Conservation (phyloP, 2,113 vertebrate species). For the Noctilio leporinus region DNA sequence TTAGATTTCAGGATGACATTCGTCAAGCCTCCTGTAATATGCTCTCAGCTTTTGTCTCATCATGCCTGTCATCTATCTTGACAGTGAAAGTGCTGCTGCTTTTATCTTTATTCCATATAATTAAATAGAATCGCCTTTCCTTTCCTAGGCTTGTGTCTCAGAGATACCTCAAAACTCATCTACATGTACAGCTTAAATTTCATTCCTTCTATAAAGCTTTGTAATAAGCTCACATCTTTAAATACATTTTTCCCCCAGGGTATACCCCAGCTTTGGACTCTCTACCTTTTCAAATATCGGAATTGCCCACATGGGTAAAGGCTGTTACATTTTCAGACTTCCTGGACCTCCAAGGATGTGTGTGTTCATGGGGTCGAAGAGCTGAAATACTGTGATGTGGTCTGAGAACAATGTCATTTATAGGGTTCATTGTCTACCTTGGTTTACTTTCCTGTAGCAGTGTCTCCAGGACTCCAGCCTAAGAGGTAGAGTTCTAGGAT, state of each 20-base stretch:
- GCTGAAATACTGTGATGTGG: neutral
- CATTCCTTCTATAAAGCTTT: neutral
- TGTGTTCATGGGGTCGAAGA: neutral
- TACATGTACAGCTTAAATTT: neutral
- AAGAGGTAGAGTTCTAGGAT: neutral
- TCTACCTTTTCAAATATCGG: neutral
- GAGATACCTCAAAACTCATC: neutral
- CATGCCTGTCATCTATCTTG: slow-evolving; percentile 57
- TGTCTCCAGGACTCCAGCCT: neutral
- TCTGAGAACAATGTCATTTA: neutral
- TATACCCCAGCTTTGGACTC: neutral
- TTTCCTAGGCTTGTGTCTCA: neutral
- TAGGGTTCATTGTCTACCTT: neutral
- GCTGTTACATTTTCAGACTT: neutral
- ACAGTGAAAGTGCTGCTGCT: slow-evolving; percentile 53
- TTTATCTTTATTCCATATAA: slow-evolving; percentile 34
- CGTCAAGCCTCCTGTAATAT: slow-evolving; percentile 19
- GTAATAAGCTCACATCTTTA: neutral
- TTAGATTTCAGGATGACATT: slow-evolving; percentile 35
- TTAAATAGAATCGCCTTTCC: slow-evolving; percentile 25
- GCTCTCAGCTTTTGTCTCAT: slow-evolving; percentile 46
- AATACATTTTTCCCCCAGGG: neutral
- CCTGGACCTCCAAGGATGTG: neutral
- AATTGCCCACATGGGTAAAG: neutral
- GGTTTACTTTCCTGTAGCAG: neutral